Percentiles rank a stretch among this genome's conserved stretches.
Evolutionary conservation across 2,797 vertebrate genomes (phyloP).

Genomic region (Gadopsis marmoratus): DNA sequence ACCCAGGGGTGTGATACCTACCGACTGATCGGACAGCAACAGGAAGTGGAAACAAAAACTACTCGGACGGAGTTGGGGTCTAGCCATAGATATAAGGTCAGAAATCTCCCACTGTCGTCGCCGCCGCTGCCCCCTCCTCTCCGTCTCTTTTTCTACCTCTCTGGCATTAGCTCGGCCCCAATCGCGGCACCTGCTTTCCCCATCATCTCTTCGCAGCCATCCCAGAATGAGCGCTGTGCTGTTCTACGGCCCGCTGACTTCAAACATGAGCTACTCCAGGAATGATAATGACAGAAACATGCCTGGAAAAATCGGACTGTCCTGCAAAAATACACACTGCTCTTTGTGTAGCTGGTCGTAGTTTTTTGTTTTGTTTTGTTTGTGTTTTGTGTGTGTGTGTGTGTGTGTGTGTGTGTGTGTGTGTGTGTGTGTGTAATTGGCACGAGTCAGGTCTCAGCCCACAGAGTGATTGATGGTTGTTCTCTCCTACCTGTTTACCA

Average conservation of each 20-base stretch:
- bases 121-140: slow-evolving; percentile 32
- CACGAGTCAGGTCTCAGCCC: slow-evolving; percentile 25
- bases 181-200: slow-evolving; percentile 83
- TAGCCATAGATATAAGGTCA: slow-evolving; percentile 55
- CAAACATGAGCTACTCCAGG: slow-evolving; percentile 87
- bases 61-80: slow-evolving; percentile 52
- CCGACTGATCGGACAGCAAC: slow-evolving; percentile 50
- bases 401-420: slow-evolving; percentile 1
- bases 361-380: slow-evolving; percentile 16
- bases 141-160: slow-evolving; percentile 53
- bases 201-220: slow-evolving; percentile 73
- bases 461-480: slow-evolving; percentile 70
- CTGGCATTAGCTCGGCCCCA: slow-evolving; percentile 49
- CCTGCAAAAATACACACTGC: slow-evolving; percentile 77
- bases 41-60: slow-evolving; percentile 63
- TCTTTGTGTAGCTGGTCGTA: slow-evolving; percentile 63
- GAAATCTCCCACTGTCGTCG: slow-evolving; percentile 29
- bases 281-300: slow-evolving; percentile 91
- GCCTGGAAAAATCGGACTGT: slow-evolving; percentile 81
- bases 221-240: slow-evolving; percentile 71
- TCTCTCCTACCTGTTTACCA: slow-evolving; percentile 71
- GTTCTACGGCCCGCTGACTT: slow-evolving; percentile 84
- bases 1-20: slow-evolving; percentile 33
- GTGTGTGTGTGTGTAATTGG: slow-evolving; percentile 44
- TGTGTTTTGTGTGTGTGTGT: slow-evolving; percentile 20